phyloP scores from a whole-genome alignment of 1,140 invertebrate species.

The Aphaenogaster rudis region DNA sequence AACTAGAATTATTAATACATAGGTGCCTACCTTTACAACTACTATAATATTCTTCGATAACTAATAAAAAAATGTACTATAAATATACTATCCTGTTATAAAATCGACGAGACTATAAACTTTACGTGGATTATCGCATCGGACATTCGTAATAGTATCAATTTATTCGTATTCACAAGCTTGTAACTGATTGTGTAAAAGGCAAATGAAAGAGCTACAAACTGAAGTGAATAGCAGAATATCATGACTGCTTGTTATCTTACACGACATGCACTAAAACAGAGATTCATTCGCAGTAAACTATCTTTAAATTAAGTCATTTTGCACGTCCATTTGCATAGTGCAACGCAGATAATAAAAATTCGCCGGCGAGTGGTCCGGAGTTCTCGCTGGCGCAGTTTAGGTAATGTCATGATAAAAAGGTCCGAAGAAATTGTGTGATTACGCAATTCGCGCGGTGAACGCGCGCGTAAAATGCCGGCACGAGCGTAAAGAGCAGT shows the following conservation, averaged over 20 bases:
- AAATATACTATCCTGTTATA: no score
- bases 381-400: neutral
- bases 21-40: neutral
- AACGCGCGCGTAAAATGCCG: constrained; percentile 5
- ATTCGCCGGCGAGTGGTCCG: neutral
- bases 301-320: constrained; percentile 17
- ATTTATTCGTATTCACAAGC: neutral
- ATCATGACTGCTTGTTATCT: constrained; percentile 19
- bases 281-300: constrained; percentile 37
- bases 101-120: neutral
- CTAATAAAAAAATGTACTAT: neutral
- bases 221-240: neutral
- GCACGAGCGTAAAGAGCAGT: constrained; percentile 24
- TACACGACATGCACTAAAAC: neutral
- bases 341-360: constrained; percentile 39
- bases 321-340: constrained; percentile 38
- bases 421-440: neutral
- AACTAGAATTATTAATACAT: neutral
- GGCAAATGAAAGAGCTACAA: neutral
- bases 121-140: neutral
- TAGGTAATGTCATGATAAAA: constrained; percentile 27
- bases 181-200: constrained; percentile 1
- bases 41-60: neutral
- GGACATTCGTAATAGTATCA: neutral
- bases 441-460: constrained; percentile 29